Evolutionary conservation across 2,113 vertebrate species (phyloP), one percentile per base, ranked within the genome.

Genomic region (Agapornis roseicollis): DNA sequence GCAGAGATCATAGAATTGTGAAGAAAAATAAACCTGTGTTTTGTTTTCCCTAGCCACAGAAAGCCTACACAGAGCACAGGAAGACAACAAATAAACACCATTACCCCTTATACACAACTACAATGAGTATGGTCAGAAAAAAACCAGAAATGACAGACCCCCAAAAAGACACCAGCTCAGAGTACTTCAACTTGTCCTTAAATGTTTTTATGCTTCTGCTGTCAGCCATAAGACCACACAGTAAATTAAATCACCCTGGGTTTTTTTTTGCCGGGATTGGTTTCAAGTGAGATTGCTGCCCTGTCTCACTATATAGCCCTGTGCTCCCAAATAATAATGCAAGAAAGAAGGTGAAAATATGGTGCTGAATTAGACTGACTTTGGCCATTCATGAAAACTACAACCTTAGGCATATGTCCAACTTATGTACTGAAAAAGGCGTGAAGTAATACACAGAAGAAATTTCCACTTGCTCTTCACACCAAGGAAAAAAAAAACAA

Each of bases 261-360:
- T 3, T 80, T 86, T 80, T 86, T 85, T 77, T 56, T 72, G 27
- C 16, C 47, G 29, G 27, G 14, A 68, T 44, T 71, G 25, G 14
- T 63, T 92, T 69, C 39, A 61, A 56, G 31, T 4, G 39, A 60
- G 44, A 39, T n/a, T 0, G 0, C 53, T 49, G 41, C 69, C 11
- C 39, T 33, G 23, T 35, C 56, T 90, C 52, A 9, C 31, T 22
- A 7, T 24, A 33, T 53, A 69, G 44, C 31, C 68, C 39, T 8
- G 3, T 10, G 58, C 14, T 33, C 0, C 0, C 58, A 73, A 78
- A 61, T 41, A 53, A 44, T n/a, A 70, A 2, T 3, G 13, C 42
- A 68, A 71, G 39, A 68, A 11, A 53, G 20, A 11, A 58, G 15
- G 11, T 61, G 28, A 89, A 87, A 41, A 60, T 1, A 25, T 0